Base-by-base conservation (phyloP, 1,140 invertebrate genomes). In the Bilobella aurantiaca region DNA sequence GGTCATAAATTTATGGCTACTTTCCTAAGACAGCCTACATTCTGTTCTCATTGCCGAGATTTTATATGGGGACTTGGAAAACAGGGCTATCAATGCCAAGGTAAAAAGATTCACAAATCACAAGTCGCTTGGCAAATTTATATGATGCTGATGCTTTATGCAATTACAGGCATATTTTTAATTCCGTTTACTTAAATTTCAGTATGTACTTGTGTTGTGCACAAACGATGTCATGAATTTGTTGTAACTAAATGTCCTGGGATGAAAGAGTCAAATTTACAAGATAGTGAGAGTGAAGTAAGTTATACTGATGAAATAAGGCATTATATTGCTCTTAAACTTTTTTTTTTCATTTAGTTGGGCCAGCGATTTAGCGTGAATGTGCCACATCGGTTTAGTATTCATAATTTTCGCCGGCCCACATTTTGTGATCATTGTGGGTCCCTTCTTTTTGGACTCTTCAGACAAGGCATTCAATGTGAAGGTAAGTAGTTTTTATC, bases 1-100 rank as follows among this genome's bases (percentile, higher is more conserved):
- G 94, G 93, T 58, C 96, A 99, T 82, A 99, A 99, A 82, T 99
- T 99, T 79, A 99, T 99, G 96, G 96, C 96, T 62, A 97, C 96
- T 62, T 97, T 96, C 78, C 85, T 99, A 68, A 86, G 93, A 58
- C 97, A 99, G 80, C 96, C 96, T 65, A 98, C 96, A 72, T 99
- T 99, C 81, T 99, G 96, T 84, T 96, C 91, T 74, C 91, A 96
- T 80, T 98, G 95, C 81, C 85, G 88, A 69, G 92, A 98, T 79
- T 99, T 99, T 79, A 98, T 98, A 78, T 98, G 95, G 93, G 95
- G 95, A 79, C 84, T 97, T 75, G 91, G 94, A 77, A 97, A 97
- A 82, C 96, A 99, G 85, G 96, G 96, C 77, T 99, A 99, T 85
- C 96, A 99, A 80, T 99, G 96, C 86, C 96, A 99, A 95, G 93